Conservation (phyloP, 2,113 vertebrate species). For the Cheilinus undulatus region DNA sequence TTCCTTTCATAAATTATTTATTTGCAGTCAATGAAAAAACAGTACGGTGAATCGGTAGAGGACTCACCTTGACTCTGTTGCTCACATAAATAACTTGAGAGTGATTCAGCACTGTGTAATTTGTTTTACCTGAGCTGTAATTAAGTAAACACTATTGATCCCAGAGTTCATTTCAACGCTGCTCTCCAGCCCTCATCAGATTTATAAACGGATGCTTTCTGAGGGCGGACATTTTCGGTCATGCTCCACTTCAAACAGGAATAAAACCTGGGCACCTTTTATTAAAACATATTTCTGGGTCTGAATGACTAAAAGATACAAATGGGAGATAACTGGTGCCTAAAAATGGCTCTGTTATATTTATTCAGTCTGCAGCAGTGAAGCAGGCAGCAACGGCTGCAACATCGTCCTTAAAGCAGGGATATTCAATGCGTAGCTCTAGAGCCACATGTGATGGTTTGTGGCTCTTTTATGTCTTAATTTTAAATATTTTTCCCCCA, state of each 20-base stretch:
- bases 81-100: background rate
- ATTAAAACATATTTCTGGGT: background rate
- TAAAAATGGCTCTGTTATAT: too few species aligned
- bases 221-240: background rate
- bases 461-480: too few species aligned
- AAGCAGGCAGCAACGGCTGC: too few species aligned
- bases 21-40: background rate
- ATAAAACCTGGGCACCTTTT: background rate
- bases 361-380: too few species aligned
- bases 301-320: too few species aligned
- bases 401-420: too few species aligned
- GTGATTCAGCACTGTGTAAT: background rate
- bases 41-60: background rate
- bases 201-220: background rate
- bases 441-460: too few species aligned
- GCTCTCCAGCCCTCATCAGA: background rate
- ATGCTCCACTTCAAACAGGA: background rate
- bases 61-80: background rate
- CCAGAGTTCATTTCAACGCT: background rate
- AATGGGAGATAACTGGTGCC: too few species aligned
- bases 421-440: too few species aligned
- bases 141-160: conserved; percentile 3
- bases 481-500: too few species aligned
- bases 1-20: background rate
- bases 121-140: background rate